phyloP scores from a whole-genome alignment of 2,113 vertebrate genomes.

The Lipotes vexillifer region DNA sequence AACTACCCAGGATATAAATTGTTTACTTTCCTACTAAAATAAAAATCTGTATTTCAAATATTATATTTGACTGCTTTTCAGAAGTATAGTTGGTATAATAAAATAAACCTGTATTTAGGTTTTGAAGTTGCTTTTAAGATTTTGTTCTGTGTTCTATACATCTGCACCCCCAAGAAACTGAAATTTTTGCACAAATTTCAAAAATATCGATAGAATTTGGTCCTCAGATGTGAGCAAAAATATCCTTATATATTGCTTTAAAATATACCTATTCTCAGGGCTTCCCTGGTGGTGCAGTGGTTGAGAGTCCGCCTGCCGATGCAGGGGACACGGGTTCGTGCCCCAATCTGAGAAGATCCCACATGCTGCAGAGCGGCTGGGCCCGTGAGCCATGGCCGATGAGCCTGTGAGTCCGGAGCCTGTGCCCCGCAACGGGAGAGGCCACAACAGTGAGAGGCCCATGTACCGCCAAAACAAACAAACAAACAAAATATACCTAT shows the following conservation, averaged over 20 bases:
- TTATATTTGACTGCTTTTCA: neutral
- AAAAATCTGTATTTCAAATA: neutral
- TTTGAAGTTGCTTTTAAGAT: conserved; percentile 1
- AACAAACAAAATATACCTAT: neutral
- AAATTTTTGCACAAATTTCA: neutral
- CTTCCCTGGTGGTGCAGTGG: no score
- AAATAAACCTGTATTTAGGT: neutral
- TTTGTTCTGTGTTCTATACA: neutral
- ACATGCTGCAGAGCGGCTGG: no score
- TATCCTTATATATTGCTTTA: neutral
- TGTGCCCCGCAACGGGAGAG: no score
- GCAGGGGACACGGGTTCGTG: no score
- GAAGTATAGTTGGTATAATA: neutral
- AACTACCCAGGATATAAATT: neutral
- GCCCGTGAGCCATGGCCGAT: no score
- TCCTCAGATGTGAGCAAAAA: neutral
- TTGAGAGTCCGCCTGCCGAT: no score
- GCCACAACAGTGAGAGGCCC: no score
- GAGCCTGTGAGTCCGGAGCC: no score
- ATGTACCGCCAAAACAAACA: no score
- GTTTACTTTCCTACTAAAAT: neutral
- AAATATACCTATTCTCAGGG: neutral
- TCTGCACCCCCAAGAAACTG: neutral
- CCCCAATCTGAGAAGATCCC: no score
- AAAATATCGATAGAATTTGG: neutral